These are phyloP conservation scores for Drosophila trapezifrons DNA, from an alignment of 1,140 invertebrate species.

Conservation along the genomic window DNA sequence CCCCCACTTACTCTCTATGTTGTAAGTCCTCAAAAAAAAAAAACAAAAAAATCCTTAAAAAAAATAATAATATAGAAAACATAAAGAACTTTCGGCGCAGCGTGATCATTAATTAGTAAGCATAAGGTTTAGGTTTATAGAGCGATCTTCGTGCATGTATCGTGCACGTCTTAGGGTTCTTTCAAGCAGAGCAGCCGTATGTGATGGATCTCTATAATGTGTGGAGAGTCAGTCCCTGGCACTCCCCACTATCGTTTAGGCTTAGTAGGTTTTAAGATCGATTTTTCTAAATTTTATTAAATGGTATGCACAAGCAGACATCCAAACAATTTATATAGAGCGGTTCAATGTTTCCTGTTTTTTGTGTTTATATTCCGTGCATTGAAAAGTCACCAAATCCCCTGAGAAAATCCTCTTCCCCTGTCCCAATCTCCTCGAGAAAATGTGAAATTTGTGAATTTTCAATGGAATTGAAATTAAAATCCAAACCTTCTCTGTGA, in stretches of 20 bases:
- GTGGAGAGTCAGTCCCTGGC: constrained; percentile 57
- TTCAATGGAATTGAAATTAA: constrained; percentile 37
- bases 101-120: constrained; percentile 79
- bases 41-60: constrained; percentile 23
- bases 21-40: constrained; percentile 53
- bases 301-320: constrained; percentile 74
- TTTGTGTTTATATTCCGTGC: constrained; percentile 72
- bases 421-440: background rate
- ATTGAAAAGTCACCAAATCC: constrained; percentile 68
- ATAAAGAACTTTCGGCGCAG: constrained; percentile 70
- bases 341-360: constrained; percentile 82
- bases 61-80: constrained; percentile 21
- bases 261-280: constrained; percentile 62
- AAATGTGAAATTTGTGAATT: constrained; percentile 19
- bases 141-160: constrained; percentile 36
- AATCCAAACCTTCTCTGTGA: constrained; percentile 31
- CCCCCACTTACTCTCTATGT: constrained; percentile 23
- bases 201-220: constrained; percentile 74
- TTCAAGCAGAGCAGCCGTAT: constrained; percentile 72
- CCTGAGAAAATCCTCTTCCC: background rate
- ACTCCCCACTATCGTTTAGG: constrained; percentile 58
- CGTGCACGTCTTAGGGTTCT: constrained; percentile 55
- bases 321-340: constrained; percentile 80
- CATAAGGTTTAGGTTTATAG: constrained; percentile 52
- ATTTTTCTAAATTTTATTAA: constrained; percentile 65